phyloP scores from a whole-genome alignment of 2,888 invertebrate species.

The Glaucopsyche alexis region DNA sequence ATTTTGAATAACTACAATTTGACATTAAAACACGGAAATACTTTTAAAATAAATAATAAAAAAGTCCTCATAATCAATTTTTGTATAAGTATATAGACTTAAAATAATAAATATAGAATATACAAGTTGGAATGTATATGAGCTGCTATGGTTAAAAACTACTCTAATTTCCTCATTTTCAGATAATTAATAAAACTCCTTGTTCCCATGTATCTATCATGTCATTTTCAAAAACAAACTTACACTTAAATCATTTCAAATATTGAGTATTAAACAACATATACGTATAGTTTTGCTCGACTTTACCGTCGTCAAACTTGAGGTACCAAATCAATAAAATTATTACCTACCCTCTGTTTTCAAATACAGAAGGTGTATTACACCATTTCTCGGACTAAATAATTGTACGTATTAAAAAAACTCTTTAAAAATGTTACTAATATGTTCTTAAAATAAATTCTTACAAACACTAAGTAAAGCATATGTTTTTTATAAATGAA shows the following conservation, averaged over 20 bases:
- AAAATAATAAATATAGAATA: not conserved
- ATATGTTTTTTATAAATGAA: constrained; percentile 64
- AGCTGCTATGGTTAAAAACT: not conserved
- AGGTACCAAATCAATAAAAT: constrained; percentile 46
- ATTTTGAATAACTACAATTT: not conserved
- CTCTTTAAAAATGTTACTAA: constrained; percentile 50
- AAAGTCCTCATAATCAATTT: not conserved
- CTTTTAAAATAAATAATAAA: not conserved
- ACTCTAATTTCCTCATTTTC: not conserved
- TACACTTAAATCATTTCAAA: constrained; percentile 14
- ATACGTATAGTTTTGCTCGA: constrained; percentile 59
- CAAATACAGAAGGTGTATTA: constrained; percentile 47
- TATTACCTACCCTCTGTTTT: constrained; percentile 40
- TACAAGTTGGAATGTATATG: not conserved
- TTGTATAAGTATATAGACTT: not conserved
- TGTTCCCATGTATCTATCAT: not conserved
- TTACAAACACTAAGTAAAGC: constrained; percentile 72
- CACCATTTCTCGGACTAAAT: constrained; percentile 48
- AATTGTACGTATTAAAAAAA: constrained; percentile 59
- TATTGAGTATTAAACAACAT: constrained; percentile 48
- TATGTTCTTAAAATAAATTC: constrained; percentile 51
- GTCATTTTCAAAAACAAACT: too few species aligned
- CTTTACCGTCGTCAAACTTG: constrained; percentile 43
- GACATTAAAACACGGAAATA: not conserved
- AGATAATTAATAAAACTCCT: constrained; percentile 2